Percentiles rank a stretch among this genome's conserved stretches.
These are phyloP conservation scores for Galerucella pusilla DNA, from an alignment of 2,888 invertebrate genomes.

Conservation along the genomic window DNA sequence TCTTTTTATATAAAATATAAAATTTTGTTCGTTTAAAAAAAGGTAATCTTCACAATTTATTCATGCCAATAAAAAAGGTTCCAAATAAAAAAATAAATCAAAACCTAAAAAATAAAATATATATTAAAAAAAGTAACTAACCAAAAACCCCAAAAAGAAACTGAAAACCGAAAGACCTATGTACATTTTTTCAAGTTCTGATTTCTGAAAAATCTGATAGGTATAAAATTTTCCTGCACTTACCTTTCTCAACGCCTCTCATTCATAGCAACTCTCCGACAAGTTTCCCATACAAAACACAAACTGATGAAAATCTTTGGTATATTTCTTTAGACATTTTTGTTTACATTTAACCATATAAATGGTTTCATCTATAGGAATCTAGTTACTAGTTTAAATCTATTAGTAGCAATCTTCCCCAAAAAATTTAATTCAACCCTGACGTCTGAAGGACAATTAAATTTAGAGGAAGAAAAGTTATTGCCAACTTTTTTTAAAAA, in stretches of 20 bases:
- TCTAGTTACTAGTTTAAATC: constrained; percentile 10
- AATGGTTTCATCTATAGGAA: constrained; percentile 13
- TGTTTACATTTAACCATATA: constrained; percentile 18
- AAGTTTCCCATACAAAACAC: constrained; percentile 19
- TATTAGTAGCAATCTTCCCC: not conserved
- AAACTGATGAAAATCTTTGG: constrained; percentile 29
- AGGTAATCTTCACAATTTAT: constrained; percentile 1
- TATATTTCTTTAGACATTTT: constrained; percentile 26
- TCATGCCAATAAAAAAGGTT: constrained; percentile 11
- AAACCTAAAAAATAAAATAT: constrained; percentile 18
- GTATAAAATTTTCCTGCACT: not conserved
- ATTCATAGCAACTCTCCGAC: not conserved
- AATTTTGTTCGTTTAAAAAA: not conserved
- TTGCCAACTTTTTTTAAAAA: not conserved
- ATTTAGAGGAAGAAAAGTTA: not conserved
- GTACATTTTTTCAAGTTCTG: not conserved
- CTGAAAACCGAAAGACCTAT: not conserved
- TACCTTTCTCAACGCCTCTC: constrained; percentile 13
- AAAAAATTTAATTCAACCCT: not conserved
- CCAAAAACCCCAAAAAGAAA: constrained; percentile 6
- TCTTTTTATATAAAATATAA: not conserved
- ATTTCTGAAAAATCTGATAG: constrained; percentile 7
- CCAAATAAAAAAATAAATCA: constrained; percentile 10
- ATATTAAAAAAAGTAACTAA: constrained; percentile 7
- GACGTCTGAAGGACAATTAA: not conserved